Conservation (phyloP, 2,113 vertebrate species). For the Chaetops frenatus region DNA sequence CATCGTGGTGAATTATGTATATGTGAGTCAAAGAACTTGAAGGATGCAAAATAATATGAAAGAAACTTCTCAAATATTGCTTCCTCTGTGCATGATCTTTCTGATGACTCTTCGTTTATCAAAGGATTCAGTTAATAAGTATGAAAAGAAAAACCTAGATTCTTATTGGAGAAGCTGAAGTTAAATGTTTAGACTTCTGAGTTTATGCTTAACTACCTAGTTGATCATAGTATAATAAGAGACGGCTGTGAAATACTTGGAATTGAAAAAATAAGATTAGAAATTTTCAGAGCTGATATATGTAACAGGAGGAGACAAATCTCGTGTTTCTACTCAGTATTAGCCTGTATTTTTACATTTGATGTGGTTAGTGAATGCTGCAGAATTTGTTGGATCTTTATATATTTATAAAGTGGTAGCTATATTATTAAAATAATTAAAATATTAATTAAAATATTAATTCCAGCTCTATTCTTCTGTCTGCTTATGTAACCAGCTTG, state of each 20-base stretch:
- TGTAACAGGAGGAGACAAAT: not conserved
- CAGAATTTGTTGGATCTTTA: not conserved
- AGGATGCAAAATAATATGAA: not conserved
- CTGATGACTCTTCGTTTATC: not conserved
- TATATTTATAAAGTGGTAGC: not conserved
- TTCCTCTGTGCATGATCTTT: not conserved
- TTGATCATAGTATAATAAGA: not conserved
- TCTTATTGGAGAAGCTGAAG: not conserved
- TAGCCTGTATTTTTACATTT: not conserved
- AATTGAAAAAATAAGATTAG: not conserved
- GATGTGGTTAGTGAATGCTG: rapidly evolving
- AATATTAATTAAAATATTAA: not conserved
- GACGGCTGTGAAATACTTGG: not conserved
- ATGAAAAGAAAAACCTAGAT: not conserved
- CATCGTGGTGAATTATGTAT: not conserved
- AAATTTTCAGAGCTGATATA: not conserved
- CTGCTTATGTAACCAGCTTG: not conserved
- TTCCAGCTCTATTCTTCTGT: not conserved
- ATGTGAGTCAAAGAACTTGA: not conserved
- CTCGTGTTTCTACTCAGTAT: not conserved
- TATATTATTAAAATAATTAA: too few species aligned
- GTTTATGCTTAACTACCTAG: not conserved
- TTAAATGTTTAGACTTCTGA: not conserved
- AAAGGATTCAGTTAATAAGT: not conserved
- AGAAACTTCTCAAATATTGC: not conserved